phyloP scores from a whole-genome alignment of 2,888 invertebrate species.

The Ormyrus nitidulus region DNA sequence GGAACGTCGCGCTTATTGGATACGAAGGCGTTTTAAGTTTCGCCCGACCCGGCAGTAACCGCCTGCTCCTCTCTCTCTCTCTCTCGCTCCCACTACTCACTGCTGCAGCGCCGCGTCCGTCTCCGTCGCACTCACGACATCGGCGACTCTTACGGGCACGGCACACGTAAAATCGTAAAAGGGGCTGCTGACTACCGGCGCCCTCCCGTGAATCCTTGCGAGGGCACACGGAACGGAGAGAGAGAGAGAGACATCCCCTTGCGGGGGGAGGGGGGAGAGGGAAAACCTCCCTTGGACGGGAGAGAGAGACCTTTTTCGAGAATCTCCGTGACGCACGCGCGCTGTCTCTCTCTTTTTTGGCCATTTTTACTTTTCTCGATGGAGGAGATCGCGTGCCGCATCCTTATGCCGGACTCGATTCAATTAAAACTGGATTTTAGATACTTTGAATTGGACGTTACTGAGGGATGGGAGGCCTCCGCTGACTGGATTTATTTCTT shows the following conservation, averaged over 20 bases:
- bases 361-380: conserved; percentile 52
- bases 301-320: neutral
- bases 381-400: conserved; percentile 4
- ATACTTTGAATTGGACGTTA: neutral
- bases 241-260: conserved; percentile 27
- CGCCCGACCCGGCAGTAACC: conserved; percentile 61
- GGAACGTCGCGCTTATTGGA: conserved; percentile 72
- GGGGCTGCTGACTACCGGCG: conserved; percentile 47
- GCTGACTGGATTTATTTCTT: too few species aligned
- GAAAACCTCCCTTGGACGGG: conserved; percentile 45
- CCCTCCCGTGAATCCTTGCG: conserved; percentile 46
- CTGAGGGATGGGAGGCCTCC: too few species aligned
- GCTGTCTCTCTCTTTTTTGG: conserved; percentile 24
- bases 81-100: neutral
- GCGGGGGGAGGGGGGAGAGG: neutral
- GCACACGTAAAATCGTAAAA: conserved; percentile 50
- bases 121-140: neutral
- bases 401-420: conserved; percentile 22
- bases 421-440: conserved; percentile 9
- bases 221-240: conserved; percentile 1
- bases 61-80: conserved; percentile 15
- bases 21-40: conserved; percentile 71
- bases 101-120: neutral
- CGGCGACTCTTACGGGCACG: neutral
- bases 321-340: conserved; percentile 4